phyloP scores from a whole-genome alignment of 2,113 vertebrate genomes.

The Cepphus grylle region DNA sequence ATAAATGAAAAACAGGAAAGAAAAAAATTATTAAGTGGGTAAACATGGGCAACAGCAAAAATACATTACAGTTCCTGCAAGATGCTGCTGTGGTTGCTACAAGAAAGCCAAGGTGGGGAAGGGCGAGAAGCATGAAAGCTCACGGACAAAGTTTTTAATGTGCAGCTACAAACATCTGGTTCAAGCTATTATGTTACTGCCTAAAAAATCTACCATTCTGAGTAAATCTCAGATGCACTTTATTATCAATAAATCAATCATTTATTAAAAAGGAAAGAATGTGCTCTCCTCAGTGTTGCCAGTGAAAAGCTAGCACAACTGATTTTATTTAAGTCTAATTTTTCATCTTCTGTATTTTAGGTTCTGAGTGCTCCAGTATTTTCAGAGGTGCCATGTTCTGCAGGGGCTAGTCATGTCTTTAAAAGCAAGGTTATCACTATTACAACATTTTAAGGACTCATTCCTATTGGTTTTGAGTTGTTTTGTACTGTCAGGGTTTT shows the following conservation, averaged over 20 bases:
- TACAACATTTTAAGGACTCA: background rate
- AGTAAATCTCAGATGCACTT: background rate
- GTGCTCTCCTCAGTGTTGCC: background rate
- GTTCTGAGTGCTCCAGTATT: background rate
- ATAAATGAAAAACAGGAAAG: background rate
- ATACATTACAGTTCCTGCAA: background rate
- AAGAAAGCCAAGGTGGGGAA: background rate
- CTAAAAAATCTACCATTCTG: background rate
- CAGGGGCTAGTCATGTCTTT: background rate
- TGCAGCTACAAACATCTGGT: background rate
- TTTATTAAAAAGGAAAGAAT: background rate
- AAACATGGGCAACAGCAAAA: background rate
- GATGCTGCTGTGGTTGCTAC: background rate
- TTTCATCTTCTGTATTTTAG: background rate
- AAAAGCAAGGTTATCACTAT: background rate
- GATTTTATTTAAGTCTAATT: background rate
- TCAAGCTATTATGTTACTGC: background rate
- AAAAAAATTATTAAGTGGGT: background rate
- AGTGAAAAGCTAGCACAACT: background rate
- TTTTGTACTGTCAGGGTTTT: background rate
- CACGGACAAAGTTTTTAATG: no score
- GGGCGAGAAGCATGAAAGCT: background rate
- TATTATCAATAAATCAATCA: background rate
- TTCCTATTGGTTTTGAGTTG: background rate
- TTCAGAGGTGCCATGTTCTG: background rate